A percentile compares a stretch with the other conserved stretches of the same genome.
Conservation (phyloP, 1,140 invertebrate species). For the Aphaenogaster ashmeadi region DNA sequence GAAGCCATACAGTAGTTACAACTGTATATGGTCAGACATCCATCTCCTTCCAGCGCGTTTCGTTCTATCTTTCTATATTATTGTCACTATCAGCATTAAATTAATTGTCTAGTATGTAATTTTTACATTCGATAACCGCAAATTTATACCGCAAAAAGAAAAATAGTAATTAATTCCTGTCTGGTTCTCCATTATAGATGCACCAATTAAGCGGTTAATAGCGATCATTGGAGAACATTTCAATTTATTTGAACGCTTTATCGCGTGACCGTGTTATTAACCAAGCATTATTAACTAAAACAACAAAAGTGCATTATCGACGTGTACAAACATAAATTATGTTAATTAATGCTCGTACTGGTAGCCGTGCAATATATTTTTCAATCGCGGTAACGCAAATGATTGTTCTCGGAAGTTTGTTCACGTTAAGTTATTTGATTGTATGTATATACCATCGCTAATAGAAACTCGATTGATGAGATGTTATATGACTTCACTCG, state of each 20-base stretch:
- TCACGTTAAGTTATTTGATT: constrained; percentile 34
- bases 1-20: not conserved
- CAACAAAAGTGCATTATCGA: constrained; percentile 53
- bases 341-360: constrained; percentile 49
- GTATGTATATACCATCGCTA: constrained; percentile 4
- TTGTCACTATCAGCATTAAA: not conserved
- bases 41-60: not conserved
- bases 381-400: constrained; percentile 29
- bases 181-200: constrained; percentile 4
- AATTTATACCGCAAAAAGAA: constrained; percentile 3
- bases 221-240: constrained; percentile 42
- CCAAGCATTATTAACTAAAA: constrained; percentile 53
- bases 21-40: constrained; percentile 9
- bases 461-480: constrained; percentile 30
- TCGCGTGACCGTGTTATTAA: constrained; percentile 44
- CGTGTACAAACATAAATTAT: constrained; percentile 54
- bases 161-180: constrained; percentile 28
- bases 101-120: not conserved
- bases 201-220: constrained; percentile 36
- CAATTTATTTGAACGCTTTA: constrained; percentile 55
- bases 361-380: constrained; percentile 40
- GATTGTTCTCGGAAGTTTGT: not conserved
- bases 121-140: not conserved
- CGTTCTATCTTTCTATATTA: not conserved
- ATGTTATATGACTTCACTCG: not conserved